Evolutionary conservation across 2,888 invertebrate genomes (phyloP).

Genomic region (Xylophagus ater): DNA sequence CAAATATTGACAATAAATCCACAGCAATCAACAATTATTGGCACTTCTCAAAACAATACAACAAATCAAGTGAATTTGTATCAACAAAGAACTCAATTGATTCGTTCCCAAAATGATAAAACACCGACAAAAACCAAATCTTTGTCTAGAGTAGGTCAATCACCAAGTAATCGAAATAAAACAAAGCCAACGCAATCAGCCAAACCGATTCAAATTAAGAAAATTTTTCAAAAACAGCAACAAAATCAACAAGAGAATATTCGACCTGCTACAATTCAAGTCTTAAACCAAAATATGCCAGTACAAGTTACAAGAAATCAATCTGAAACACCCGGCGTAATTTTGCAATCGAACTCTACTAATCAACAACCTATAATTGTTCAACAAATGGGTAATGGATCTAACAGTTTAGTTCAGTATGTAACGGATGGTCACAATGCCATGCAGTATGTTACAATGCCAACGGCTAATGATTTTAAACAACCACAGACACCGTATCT

Average conservation of each 20-base stretch:
- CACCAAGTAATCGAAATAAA: conserved; percentile 17
- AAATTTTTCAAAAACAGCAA: conserved; percentile 40
- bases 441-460: conserved; percentile 60
- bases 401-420: conserved; percentile 42
- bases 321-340: conserved; percentile 16
- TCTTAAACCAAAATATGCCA: conserved; percentile 24
- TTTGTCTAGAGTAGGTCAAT: conserved; percentile 19
- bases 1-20: conserved; percentile 16
- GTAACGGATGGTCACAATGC: conserved; percentile 37
- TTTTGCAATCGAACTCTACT: conserved; percentile 35
- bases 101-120: conserved; percentile 39
- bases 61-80: conserved; percentile 43
- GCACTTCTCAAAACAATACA: conserved; percentile 41
- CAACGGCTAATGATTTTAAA: conserved; percentile 49
- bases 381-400: conserved; percentile 47
- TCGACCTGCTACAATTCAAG: too few relatives aligned
- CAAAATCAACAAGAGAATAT: too few relatives aligned
- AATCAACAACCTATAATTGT: conserved; percentile 51
- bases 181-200: conserved; percentile 21
- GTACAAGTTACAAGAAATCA: conserved; percentile 39
- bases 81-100: conserved; percentile 42
- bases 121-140: conserved; percentile 44
- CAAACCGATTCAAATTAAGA: conserved; percentile 24
- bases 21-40: conserved; percentile 10
- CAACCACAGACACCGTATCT: conserved; percentile 45